Percentiles rank a stretch among this genome's conserved stretches.
These are phyloP conservation scores for Progne subis DNA, from an alignment of 2,113 vertebrate species.

Conservation along the genomic window DNA sequence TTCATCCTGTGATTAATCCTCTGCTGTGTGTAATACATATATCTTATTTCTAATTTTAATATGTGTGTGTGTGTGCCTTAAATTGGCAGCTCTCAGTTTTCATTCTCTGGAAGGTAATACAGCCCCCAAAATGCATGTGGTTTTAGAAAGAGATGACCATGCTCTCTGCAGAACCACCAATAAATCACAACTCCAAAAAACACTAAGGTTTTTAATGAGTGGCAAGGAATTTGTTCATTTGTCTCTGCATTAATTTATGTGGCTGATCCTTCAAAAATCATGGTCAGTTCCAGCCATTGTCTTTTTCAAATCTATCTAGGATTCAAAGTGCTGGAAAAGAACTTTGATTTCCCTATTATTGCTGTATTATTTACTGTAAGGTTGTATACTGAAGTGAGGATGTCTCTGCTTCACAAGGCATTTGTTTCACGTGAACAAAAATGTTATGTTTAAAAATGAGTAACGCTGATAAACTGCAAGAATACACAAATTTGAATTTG, in stretches of 20 bases:
- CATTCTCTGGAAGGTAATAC: neutral
- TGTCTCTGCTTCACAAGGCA: neutral
- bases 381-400: neutral
- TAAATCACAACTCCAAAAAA: neutral
- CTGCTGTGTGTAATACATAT: neutral
- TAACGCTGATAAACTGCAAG: neutral
- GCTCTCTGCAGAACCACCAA: neutral
- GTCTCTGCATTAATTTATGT: neutral
- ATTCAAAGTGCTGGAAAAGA: neutral
- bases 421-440: neutral
- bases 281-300: neutral
- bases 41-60: neutral
- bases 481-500: neutral
- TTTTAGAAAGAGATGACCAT: neutral
- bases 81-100: neutral
- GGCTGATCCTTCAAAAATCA: neutral
- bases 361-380: neutral
- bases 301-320: neutral
- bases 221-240: neutral
- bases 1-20: neutral
- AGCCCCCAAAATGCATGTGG: neutral
- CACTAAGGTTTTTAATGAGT: neutral
- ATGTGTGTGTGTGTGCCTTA: neutral
- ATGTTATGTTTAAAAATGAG: neutral
- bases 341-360: neutral